Evolutionary conservation across 2,797 vertebrate species (phyloP), one percentile per base, ranked within the genome.

Genomic region (Pipistrellus pygmaeus): DNA sequence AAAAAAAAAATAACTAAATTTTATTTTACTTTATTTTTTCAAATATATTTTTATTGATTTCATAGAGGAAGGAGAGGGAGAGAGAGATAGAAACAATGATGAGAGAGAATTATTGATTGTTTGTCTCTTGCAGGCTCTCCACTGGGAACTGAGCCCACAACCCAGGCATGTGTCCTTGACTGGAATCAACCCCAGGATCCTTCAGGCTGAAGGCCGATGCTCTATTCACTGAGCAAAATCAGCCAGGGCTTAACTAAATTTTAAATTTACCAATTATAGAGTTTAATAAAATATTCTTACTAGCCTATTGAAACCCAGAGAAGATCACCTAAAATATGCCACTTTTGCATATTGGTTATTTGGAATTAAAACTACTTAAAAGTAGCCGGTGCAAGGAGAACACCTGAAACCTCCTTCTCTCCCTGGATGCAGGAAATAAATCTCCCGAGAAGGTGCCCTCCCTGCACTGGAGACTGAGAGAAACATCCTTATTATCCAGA

Each of bases 201-300:
- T 62, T 62, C 60, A 62, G 27, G 60, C 27, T 30, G 13, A 27
- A 62, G 60, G 12, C 60, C 13, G 0, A 30, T 30, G 60, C 13
- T 62, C 60, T 7, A 15, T 30, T 27, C 60, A 62, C 27, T 62
- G 12, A 30, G 27, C 27, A 14, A 62, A 62, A 62, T 12, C 27
- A 62, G 27, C 27, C 60, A 62, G 6, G 60, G 27, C 60, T 38
- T 96, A 96, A 85, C 75, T 84, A 68, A 23, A 69, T 93, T 97
- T 91, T 92, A 75, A 96, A 91, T 82, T 25, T 64, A 85, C 90
- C 92, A 96, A 78, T 96, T 97, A 97, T 96, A 57, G 91, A 97
- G 91, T 96, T 96, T 96, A 96, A 94, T 89, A 90, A 98, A 97
- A 97, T 97, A 95, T 95, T 93, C 95, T 97, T 94, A 80, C 91